Evolutionary conservation across 1,140 invertebrate species (phyloP).

Genomic region (Pseudobourletiella spinata): DNA sequence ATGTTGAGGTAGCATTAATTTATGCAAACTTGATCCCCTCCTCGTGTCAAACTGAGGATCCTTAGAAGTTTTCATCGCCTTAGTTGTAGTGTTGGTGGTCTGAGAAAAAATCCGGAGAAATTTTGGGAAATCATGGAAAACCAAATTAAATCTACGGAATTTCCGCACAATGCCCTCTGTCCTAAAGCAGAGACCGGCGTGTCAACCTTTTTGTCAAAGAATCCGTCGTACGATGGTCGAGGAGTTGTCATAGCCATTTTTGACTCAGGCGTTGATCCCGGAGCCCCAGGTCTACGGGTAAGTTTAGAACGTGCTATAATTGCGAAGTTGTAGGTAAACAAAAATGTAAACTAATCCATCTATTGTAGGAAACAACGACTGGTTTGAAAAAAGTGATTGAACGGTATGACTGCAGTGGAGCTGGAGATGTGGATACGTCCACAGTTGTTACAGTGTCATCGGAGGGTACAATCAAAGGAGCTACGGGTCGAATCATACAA

Average conservation of each 20-base stretch:
- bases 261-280: slow-evolving; percentile 95
- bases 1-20: no score
- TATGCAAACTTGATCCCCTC: no score
- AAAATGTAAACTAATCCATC: slow-evolving; percentile 7
- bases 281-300: neutral
- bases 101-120: no score
- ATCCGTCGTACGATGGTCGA: slow-evolving; percentile 87
- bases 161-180: slow-evolving; percentile 70
- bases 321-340: neutral
- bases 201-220: slow-evolving; percentile 74
- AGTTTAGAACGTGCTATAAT: neutral
- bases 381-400: slow-evolving; percentile 90
- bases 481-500: slow-evolving; percentile 57
- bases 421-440: slow-evolving; percentile 86
- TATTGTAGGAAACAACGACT: slow-evolving; percentile 65
- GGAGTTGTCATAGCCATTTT: slow-evolving; percentile 88
- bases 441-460: slow-evolving; percentile 61
- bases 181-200: slow-evolving; percentile 96
- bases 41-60: no score
- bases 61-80: no score
- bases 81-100: no score
- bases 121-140: neutral
- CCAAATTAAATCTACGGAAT: slow-evolving; percentile 45
- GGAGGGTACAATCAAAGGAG: slow-evolving; percentile 68
- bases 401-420: slow-evolving; percentile 81